phyloP scores from a whole-genome alignment of 2,797 vertebrate genomes.

The Eidolon dupreanum region DNA sequence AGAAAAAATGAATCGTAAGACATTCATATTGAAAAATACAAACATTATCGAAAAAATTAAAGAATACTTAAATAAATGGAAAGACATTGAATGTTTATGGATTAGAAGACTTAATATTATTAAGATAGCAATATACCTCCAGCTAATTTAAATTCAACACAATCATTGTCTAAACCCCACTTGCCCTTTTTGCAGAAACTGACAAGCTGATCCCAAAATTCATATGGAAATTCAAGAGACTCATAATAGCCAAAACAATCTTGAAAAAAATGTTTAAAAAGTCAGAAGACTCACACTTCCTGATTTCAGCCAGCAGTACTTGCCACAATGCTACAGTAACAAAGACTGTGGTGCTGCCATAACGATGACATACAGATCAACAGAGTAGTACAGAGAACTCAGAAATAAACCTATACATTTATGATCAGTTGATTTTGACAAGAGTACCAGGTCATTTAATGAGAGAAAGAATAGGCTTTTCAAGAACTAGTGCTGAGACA shows the following conservation, averaged over 20 bases:
- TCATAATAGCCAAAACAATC: background rate
- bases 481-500: background rate
- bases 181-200: background rate
- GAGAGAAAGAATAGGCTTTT: background rate
- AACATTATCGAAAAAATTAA: background rate
- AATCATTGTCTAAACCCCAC: background rate
- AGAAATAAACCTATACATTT: background rate
- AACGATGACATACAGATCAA: background rate
- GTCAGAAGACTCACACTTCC: background rate
- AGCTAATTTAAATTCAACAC: background rate
- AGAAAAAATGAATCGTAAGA: background rate
- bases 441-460: background rate
- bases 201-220: background rate
- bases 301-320: background rate
- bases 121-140: background rate
- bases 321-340: background rate
- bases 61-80: background rate
- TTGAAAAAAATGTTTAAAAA: conserved; percentile 33
- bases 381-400: background rate
- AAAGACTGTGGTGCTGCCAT: background rate
- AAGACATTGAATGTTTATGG: background rate
- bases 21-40: background rate
- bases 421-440: conserved; percentile 1
- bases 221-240: background rate
- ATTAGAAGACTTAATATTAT: background rate